phyloP scores from a whole-genome alignment of 2,888 invertebrate genomes.

The Therioaphis trifolii region DNA sequence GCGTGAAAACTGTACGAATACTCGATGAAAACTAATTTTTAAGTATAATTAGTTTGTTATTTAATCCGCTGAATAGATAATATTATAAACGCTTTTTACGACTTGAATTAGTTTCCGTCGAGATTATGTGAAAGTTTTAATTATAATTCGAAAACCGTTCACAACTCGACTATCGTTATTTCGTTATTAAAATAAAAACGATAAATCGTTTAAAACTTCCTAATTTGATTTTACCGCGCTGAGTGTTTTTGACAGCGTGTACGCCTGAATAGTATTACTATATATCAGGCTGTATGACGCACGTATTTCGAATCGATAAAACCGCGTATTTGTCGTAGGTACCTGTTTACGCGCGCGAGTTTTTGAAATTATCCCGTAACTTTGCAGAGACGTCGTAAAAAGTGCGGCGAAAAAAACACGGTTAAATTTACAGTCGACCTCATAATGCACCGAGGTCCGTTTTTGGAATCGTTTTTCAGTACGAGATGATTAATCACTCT shows the following conservation, averaged over 20 bases:
- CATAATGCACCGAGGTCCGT: not conserved
- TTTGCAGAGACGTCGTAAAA: not conserved
- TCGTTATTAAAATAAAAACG: not conserved
- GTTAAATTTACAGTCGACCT: not conserved
- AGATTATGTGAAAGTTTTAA: not conserved
- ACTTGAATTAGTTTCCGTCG: not conserved
- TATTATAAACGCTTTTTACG: too few relatives aligned
- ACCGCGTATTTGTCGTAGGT: too few relatives aligned
- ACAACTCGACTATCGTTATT: not conserved
- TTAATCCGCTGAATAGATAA: too few relatives aligned
- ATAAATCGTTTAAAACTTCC: not conserved
- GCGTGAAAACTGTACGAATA: too few relatives aligned
- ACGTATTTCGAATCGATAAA: too few relatives aligned
- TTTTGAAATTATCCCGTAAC: not conserved
- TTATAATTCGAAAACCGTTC: not conserved
- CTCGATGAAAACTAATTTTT: too few relatives aligned
- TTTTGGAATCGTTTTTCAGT: not conserved
- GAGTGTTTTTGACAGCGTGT: not conserved
- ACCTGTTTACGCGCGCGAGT: too few relatives aligned
- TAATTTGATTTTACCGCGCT: not conserved
- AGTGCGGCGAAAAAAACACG: not conserved
- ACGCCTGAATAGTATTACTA: not conserved
- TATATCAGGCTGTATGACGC: too few relatives aligned
- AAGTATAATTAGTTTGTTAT: too few relatives aligned
- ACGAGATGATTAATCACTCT: not conserved